Base-by-base conservation (phyloP, 2,113 vertebrate genomes). In the Aythya baeri region DNA sequence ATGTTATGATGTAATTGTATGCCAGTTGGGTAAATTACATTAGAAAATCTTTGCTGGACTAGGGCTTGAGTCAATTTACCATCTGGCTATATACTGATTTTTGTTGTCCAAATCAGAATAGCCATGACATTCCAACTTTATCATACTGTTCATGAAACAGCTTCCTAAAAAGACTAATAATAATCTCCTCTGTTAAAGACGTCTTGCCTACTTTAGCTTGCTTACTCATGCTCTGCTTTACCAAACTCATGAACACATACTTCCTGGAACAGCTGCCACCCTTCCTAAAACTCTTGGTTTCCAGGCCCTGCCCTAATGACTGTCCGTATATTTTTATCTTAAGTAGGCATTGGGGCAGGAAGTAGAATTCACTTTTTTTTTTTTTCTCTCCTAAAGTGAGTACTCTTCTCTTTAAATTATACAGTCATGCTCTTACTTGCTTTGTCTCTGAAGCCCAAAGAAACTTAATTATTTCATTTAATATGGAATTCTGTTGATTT, bases 211-310 rank as follows among this genome's bases (percentile, higher is more conserved):
- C 90, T 95, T 88, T 84, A 88, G 80, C 88, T 91, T 92, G 83
- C 93, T 96, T 96, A 89, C 66, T 95, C 94, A 95, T 73, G 83
- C 36, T 82, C 77, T 91, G 25, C 66, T 76, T 88, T 90, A 76
- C 92, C 15, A 3, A 85, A 89, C 90, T 88, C 79, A 93, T 68
- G 90, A 96, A 65, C 57, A 83, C 88, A 44, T 71, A 72, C 80
- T 97, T 96, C 94, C 94, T 95, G 66, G 34, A 94, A 88, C 74
- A 87, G 86, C 92, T 96, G 90, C 93, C 93, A 95, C 95, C 96
- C 96, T 96, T 96, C 95, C 95, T 94, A 97, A 94, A 93, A 88
- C 58, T 75, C 85, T 83, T 75, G 43, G 43, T 89, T 96, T 96
- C 87, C 84, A 97, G 46, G 16, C 89, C 59, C 91, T 95, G 84